Evolutionary conservation across 2,888 invertebrate genomes (phyloP), one percentile per base, ranked within the genome.

Genomic region (Penaeus monodon): DNA sequence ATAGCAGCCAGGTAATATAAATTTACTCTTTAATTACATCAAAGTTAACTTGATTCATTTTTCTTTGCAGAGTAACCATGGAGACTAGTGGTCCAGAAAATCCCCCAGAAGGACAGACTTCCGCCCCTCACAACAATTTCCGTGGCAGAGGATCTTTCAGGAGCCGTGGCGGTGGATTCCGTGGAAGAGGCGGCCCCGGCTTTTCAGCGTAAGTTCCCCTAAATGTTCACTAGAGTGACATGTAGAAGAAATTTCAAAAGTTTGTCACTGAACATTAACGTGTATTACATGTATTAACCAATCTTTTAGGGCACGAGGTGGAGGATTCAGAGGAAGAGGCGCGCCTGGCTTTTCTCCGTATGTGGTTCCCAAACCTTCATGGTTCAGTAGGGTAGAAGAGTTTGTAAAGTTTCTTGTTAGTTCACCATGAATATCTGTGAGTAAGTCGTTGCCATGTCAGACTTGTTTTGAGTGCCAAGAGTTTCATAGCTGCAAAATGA

Each of bases 101-200:
- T 24, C 33, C 64, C 20, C 57, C 64, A 29, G 74, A 74, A 65
- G 89, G 79, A n/a, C 49, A 70, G 33, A 57, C 81, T 33, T 77
- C 76, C 10, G 70, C 68, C 24, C 73, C 86, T 33, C 81, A 86
- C 27, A 82, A 86, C 38, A 77, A 76, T 24, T 63, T 77, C 14
- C 78, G 66, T 27, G 85, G 85, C 27, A 70, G 78, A 20, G 78
- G 68, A 66, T 68, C 85, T 49, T 66, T 65, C 29, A 65, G 86
- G 64, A 82, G 86, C n/a, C 66, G 86, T 38, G 85, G 89, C n/a
- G 80, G 86, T 10, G 85, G 85, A 33, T 87, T 89, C 74, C 68
- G 89, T 29, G 80, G 89, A 76, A 77, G 89, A 29, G 88, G 88
- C 17, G 88, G 84, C 22, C 84, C 77, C 29, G 84, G 88, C 29